Evolutionary conservation across 2,797 vertebrate species (phyloP).

Genomic region (Rhabdophis nuchalis): DNA sequence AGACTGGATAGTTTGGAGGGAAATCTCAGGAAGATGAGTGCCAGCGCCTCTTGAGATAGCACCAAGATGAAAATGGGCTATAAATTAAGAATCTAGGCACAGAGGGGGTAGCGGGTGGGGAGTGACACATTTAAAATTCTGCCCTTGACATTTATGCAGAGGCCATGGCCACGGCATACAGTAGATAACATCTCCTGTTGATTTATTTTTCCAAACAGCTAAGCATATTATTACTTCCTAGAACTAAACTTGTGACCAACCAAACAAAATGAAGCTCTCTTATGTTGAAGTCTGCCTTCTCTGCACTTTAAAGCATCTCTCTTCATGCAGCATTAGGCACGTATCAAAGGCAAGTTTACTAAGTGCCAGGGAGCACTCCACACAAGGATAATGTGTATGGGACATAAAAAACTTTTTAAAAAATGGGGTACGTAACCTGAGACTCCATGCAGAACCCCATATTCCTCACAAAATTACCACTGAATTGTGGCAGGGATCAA

Average conservation of each 20-base stretch:
- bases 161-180: conserved; percentile 4
- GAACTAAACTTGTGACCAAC: conserved; percentile 5
- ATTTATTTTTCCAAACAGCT: conserved; percentile 20
- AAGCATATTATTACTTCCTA: conserved; percentile 12
- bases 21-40: conserved; percentile 37
- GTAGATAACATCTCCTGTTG: conserved; percentile 26
- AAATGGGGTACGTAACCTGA: not conserved
- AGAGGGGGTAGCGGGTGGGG: not conserved
- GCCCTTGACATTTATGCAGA: conserved; percentile 36
- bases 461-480: not conserved
- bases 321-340: not conserved
- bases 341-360: not conserved
- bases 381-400: not conserved
- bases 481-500: not conserved
- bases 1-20: conserved; percentile 9
- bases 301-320: not conserved
- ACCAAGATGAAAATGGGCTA: conserved; percentile 38
- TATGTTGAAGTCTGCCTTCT: not conserved
- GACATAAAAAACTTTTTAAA: not conserved
- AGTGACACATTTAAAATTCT: conserved; percentile 32
- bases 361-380: not conserved
- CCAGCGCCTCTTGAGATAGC: conserved; percentile 20
- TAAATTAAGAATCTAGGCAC: conserved; percentile 46
- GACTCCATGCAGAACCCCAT: not conserved
- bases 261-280: not conserved